phyloP scores from a whole-genome alignment of 2,113 vertebrate species.

The Neolamprologus sp. region DNA sequence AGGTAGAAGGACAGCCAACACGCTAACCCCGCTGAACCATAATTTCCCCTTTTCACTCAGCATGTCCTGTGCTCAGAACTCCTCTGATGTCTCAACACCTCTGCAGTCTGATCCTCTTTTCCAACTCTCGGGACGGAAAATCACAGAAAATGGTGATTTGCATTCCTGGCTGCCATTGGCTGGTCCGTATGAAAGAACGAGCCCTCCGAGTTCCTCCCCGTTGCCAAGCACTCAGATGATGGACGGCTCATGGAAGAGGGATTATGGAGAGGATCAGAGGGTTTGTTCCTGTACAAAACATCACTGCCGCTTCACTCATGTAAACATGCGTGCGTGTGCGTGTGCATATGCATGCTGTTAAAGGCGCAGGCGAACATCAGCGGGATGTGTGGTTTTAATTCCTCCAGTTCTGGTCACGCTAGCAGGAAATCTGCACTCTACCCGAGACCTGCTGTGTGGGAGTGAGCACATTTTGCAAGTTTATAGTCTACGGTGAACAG shows the following conservation, averaged over 20 bases:
- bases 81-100: background rate
- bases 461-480: background rate
- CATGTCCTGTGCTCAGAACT: background rate
- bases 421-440: background rate
- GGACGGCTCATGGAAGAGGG: slow-evolving; percentile 35
- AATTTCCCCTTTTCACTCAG: background rate
- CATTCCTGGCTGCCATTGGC: slow-evolving; percentile 16
- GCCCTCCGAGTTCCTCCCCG: background rate
- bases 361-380: background rate
- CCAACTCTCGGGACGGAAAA: background rate
- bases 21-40: background rate
- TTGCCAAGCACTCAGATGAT: slow-evolving; percentile 47
- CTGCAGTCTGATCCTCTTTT: background rate
- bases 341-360: background rate
- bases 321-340: background rate
- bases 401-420: background rate
- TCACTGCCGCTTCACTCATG: background rate
- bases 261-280: slow-evolving; percentile 42
- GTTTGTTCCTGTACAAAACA: slow-evolving; percentile 41
- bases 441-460: background rate
- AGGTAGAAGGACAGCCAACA: background rate
- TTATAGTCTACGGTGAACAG: background rate
- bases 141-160: slow-evolving; percentile 7
- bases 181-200: background rate
- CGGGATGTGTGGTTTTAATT: background rate